Base-by-base conservation (phyloP, 1,140 invertebrate species). In the Trinorchestia longiramus region DNA sequence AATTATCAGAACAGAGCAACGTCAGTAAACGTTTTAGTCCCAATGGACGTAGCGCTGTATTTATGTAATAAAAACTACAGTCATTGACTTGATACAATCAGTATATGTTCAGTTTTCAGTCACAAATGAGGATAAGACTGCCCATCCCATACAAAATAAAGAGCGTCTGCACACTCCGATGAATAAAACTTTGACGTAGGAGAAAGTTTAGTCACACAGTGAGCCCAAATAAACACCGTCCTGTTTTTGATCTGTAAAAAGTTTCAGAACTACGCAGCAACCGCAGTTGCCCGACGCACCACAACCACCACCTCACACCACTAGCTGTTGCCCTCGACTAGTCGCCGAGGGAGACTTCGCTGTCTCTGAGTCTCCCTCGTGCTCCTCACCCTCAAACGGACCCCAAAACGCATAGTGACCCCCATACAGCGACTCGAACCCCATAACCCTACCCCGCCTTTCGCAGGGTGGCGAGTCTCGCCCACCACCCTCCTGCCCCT, bases 401-500 rank as follows among this genome's bases (percentile, higher is more conserved):
- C 92, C 92, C 92, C 92, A 94, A 94, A 94, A 94, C 92, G 43
- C 44, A 94, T 43, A 42, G n/a, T 43, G 88, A 90, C 88, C 43
- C 88, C 88, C 41, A 90, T 90, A 90, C 41, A 43, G 88, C 43
- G 41, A 90, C 88, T 11, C 23, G n/a, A 90, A 41, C n/a, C 88
- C 43, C n/a, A 90, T 90, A 43, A 41, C 88, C 43, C 88, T 43
- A 90, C n/a, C 88, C 88, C 88, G 15, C 28, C 43, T 90, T 36
- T 90, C 62, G 62, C 62, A 36, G 62, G 62, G 11, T 15, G 8
- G 4, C 43, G 8, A 41, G 15, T 40, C 43, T 92, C 43, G 43
- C 92, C 92, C 92, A 77, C 44, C 40, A 94, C 44, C 92, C 43
- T 15, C 92, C 43, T 28, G 0, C 88, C 88, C 88, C 88, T 42